Percentiles rank a stretch among this genome's conserved stretches.
Evolutionary conservation across 2,113 vertebrate genomes (phyloP).

Genomic region (Budorcas taxicolor): DNA sequence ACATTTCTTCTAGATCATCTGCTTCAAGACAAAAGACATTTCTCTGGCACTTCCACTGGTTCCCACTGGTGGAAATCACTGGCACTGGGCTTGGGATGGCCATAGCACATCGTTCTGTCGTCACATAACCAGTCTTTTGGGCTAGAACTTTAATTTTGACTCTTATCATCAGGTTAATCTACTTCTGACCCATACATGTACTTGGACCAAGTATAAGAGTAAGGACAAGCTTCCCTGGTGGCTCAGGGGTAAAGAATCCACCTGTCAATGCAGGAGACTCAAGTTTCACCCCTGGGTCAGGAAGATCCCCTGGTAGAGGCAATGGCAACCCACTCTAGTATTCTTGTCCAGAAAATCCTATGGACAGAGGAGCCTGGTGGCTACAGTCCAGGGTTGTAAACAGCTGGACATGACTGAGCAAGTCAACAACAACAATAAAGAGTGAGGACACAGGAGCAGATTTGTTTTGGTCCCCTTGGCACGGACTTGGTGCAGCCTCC

Average conservation of each 20-base stretch:
- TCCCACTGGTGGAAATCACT: background rate
- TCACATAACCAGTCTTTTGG: background rate
- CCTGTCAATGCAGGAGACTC: background rate
- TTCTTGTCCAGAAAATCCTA: background rate
- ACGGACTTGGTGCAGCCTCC: accelerated
- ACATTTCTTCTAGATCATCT: background rate
- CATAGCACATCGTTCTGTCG: accelerated
- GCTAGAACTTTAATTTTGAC: background rate
- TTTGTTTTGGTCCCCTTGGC: background rate
- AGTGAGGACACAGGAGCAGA: background rate
- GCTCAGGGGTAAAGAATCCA: background rate
- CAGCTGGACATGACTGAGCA: background rate
- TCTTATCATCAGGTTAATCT: background rate
- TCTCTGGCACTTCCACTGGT: background rate
- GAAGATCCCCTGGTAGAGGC: background rate
- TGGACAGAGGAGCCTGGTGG: background rate
- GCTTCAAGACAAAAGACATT: background rate
- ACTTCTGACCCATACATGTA: background rate
- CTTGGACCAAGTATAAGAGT: background rate
- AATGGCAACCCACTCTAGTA: background rate
- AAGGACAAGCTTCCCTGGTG: background rate
- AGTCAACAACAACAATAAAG: background rate
- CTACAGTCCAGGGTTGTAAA: background rate
- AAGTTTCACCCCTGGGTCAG: background rate
- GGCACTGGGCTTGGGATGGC: background rate